Evolutionary conservation across 2,888 invertebrate genomes (phyloP), one percentile per base, ranked within the genome.

Genomic region (Blastobasis lacticolella): DNA sequence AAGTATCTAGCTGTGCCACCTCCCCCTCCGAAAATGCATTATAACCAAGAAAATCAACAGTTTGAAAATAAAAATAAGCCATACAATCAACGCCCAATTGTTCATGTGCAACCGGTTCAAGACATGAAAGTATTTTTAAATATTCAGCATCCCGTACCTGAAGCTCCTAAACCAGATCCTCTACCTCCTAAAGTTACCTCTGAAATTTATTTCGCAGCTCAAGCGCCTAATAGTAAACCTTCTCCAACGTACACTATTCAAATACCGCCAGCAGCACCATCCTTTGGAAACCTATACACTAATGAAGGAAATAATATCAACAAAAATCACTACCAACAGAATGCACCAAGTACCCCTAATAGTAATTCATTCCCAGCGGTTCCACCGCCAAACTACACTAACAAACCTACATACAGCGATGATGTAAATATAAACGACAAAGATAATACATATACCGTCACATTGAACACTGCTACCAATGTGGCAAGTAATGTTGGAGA

Each of bases 121-220:
- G 88, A 88, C 49, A 85, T 82, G 80, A 87, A 84, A 63, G 80
- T 86, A 38, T 82, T 81, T 58, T 67, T 84, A n/a, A 86, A 86
- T 57, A 73, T 85, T 60, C 83, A 86, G 56, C 88, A 86, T 60
- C 86, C 86, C 37, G 67, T 84, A 46, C 77, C 86, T 4, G 73
- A 73, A 48, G 48, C 58, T 46, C 57, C 63, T 41, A 64, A 59
- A 9, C 60, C 66, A 49, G 79, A 82, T 48, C 75, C 80, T 54
- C 51, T 67, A 40, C 85, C 84, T 10, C 83, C 84, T 5, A 89
- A 87, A 71, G 80, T 89, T 9, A 89, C 89, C 6, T 89, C 89
- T 37, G 89, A 89, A 66, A 78, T 89, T 53, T 89, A 89, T 58
- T 89, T 81, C 57, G 89, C 89, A 48, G 75, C 88, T 42, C 86